Evolutionary conservation across 1,140 invertebrate genomes (phyloP), one percentile per base, ranked within the genome.

Genomic region (Harlomillsia oculata): DNA sequence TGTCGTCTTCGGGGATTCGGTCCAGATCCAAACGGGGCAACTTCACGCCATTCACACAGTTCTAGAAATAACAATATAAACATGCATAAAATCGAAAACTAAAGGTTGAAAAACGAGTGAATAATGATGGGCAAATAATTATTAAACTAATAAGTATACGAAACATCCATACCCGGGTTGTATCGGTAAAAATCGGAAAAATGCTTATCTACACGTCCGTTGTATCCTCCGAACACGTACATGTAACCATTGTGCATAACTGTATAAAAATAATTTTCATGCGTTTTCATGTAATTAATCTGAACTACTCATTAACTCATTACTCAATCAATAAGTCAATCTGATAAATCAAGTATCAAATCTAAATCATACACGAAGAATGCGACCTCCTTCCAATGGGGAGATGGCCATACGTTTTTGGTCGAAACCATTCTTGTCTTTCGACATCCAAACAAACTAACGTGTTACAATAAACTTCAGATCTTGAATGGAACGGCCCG

Each of bases 141-240:
- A n/a, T n/a, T n/a, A n/a, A n/a, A n/a, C n/a, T n/a, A n/a, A n/a
- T n/a, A n/a, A n/a, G n/a, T n/a, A n/a, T n/a, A n/a, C n/a, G n/a
- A n/a, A n/a, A n/a, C n/a, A n/a, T n/a, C 63, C 65, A 69, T 69
- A 76, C 76, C 70, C 66, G 76, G 72, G 67, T 79, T 71, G 73
- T 82, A 91, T 67, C 78, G 77, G 66, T 82, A 80, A 30, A 92
- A 70, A 74, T 93, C 87, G 73, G 87, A 85, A 67, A 81, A 92
- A 72, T 94, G 90, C 46, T 76, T 71, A 60, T 83, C 78, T 30
- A 73, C 67, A 16, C 80, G 72, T 5, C 85, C 84, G 73, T 90
- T 87, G 68, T 84, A 92, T 9, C 89, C 89, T 32, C 89, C 89
- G 75, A 93, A 92, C 41, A 93, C 80, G 66, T 87, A 90, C 69